A percentile compares a stretch with the other conserved stretches of the same genome.
phyloP scores from a whole-genome alignment of 2,888 invertebrate species.

The Eupithecia tripunctaria region DNA sequence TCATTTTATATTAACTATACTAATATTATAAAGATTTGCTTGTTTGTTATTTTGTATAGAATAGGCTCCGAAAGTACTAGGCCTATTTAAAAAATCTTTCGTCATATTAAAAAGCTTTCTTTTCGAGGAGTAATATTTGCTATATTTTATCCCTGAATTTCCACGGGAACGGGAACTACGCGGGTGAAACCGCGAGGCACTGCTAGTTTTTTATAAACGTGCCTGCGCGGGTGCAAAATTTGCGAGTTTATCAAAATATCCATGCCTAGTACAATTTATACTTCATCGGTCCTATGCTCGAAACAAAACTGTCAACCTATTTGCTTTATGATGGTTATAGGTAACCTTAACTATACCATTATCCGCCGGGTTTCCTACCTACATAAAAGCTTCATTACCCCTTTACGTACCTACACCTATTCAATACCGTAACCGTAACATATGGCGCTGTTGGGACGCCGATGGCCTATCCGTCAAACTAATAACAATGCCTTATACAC shows the following conservation, averaged over 20 bases:
- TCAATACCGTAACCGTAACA: constrained; percentile 16
- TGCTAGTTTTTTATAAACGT: too few relatives aligned
- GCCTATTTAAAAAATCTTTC: too few relatives aligned
- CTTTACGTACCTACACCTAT: constrained; percentile 16
- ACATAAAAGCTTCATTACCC: constrained; percentile 26
- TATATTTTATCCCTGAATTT: too few relatives aligned
- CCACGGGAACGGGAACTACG: too few relatives aligned
- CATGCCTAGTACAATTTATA: neutral
- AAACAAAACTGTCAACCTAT: neutral
- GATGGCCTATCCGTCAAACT: constrained; percentile 26
- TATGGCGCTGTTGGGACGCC: constrained; percentile 15
- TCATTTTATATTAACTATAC: too few relatives aligned
- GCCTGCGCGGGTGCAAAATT: too few relatives aligned
- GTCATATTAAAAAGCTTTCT: too few relatives aligned
- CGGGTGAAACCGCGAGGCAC: too few relatives aligned
- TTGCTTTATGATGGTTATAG: constrained; percentile 10
- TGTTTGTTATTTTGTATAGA: too few relatives aligned
- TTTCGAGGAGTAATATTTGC: too few relatives aligned
- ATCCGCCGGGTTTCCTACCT: constrained; percentile 9
- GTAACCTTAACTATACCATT: constrained; percentile 10
- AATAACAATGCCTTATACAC: neutral
- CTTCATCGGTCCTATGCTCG: neutral
- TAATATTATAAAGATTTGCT: too few relatives aligned
- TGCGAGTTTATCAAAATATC: neutral
- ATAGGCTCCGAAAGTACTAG: too few relatives aligned